These are phyloP conservation scores for Rugalucina vietnamica DNA, from an alignment of 2,888 invertebrate genomes.

Conservation along the genomic window DNA sequence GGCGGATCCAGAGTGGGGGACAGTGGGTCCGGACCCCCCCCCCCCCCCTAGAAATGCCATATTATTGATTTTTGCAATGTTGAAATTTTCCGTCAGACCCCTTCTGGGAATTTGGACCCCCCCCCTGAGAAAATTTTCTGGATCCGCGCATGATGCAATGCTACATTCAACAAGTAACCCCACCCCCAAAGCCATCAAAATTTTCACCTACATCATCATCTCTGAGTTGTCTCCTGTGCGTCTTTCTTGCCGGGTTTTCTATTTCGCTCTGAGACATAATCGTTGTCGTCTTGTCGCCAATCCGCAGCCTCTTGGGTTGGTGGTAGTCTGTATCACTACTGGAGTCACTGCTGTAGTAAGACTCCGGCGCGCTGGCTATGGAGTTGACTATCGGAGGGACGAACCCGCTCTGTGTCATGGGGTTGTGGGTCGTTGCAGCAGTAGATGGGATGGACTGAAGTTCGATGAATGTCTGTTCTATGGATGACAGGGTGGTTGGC, in stretches of 20 bases:
- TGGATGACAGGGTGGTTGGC: slow-evolving; percentile 94
- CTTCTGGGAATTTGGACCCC: too few relatives aligned
- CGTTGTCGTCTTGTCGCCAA: slow-evolving; percentile 61
- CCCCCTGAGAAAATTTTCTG: too few relatives aligned
- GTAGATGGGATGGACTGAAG: slow-evolving; percentile 88
- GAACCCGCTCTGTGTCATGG: slow-evolving; percentile 91
- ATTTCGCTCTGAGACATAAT: slow-evolving; percentile 61
- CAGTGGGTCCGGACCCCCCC: too few relatives aligned
- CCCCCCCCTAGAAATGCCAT: too few relatives aligned
- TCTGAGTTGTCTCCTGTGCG: slow-evolving; percentile 59
- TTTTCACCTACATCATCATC: slow-evolving; percentile 71
- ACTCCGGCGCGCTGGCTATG: slow-evolving; percentile 61
- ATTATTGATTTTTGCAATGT: too few relatives aligned
- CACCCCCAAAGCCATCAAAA: too few relatives aligned
- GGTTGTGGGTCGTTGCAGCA: slow-evolving; percentile 64
- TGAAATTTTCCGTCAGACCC: too few relatives aligned
- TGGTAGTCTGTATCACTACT: slow-evolving; percentile 72
- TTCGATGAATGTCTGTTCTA: slow-evolving; percentile 96
- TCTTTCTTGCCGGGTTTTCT: slow-evolving; percentile 59
- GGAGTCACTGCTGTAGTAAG: slow-evolving; percentile 65
- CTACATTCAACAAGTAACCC: too few relatives aligned
- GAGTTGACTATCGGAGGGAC: slow-evolving; percentile 89
- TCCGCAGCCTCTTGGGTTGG: slow-evolving; percentile 60
- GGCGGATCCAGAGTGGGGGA: too few relatives aligned
- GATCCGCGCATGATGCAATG: too few relatives aligned